Evolutionary conservation across 2,797 vertebrate species (phyloP), one percentile per base, ranked within the genome.

Genomic region (Enoplosus armatus): DNA sequence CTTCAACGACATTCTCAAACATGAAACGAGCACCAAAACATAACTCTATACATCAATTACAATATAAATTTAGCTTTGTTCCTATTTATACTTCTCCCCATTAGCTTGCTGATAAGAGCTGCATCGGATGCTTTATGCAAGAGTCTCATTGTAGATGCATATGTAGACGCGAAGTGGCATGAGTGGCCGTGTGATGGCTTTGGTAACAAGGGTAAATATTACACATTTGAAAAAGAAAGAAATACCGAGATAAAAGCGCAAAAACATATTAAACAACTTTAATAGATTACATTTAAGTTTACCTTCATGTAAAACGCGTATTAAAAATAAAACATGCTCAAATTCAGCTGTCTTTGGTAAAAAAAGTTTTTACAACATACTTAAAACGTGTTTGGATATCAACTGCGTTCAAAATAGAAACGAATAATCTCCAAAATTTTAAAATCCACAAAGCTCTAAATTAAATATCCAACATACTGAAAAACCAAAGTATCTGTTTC

Each of bases 151-250:
- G 26, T 1, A 10, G 20, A 27, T 14, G 6, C 43, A 60, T 37
- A 69, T 50, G 31, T 26, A 60, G 6, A 45, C 29, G n/a, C n/a
- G n/a, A 55, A 82, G 12, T 48, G 18, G 22, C 20, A 58, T 15
- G 39, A 50, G 11, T 22, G 47, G 39, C 45, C 43, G 48, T 20
- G 26, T 15, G 29, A 82, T 66, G 68, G 80, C 87, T 92, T 91
- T 91, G 88, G 77, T 89, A 90, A 83, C 37, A 54, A 10, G 53
- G 39, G 66, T 79, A 79, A 59, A 75, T 72, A 82, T 45, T 73
- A 83, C 27, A 72, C 7, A 65, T 31, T 54, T 27, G 0, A 55
- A 62, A n/a, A 56, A 62, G 9, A 22, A 39, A 47, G 26, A 15
- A 41, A 27, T 2, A 6, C 16, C 9, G 18, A 6, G 9, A 48